These are phyloP conservation scores for Buathra laborator DNA, from an alignment of 2,888 invertebrate species.

Conservation along the genomic window DNA sequence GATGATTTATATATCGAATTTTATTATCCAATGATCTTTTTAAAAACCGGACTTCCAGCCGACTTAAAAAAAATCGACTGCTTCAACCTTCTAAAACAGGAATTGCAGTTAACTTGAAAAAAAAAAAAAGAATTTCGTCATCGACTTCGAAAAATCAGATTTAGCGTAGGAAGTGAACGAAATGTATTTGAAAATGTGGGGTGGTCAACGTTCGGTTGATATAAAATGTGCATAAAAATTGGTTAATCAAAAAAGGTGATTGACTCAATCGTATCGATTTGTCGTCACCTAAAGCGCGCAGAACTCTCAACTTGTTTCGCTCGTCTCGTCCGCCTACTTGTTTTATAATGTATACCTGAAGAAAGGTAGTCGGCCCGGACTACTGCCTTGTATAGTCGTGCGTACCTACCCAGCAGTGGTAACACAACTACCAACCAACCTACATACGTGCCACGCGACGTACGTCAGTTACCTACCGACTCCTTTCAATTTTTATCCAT, in stretches of 20 bases:
- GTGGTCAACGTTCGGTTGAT: too few relatives aligned
- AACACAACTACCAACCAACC: slow-evolving; percentile 71
- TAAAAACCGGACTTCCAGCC: too few relatives aligned
- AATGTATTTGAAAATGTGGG: too few relatives aligned
- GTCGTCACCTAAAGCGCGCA: slow-evolving; percentile 43
- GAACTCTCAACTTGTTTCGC: slow-evolving; percentile 21
- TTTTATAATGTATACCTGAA: slow-evolving; percentile 55
- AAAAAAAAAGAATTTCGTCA: too few relatives aligned
- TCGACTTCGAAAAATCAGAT: too few relatives aligned
- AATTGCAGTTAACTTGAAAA: too few relatives aligned
- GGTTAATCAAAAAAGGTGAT: slow-evolving; percentile 11
- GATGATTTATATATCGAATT: background rate
- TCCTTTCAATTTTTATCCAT: slow-evolving; percentile 47
- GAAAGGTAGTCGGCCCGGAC: slow-evolving; percentile 69
- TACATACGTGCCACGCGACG: slow-evolving; percentile 79
- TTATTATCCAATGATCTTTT: too few relatives aligned
- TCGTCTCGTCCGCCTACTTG: slow-evolving; percentile 75
- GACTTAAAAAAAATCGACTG: too few relatives aligned
- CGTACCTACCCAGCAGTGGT: slow-evolving; percentile 46
- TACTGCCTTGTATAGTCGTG: slow-evolving; percentile 80
- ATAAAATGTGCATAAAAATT: slow-evolving; percentile 1
- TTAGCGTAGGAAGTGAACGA: too few relatives aligned
- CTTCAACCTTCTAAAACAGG: too few relatives aligned
- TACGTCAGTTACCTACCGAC: slow-evolving; percentile 71
- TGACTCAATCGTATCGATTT: slow-evolving; percentile 27